These are phyloP conservation scores for Crotalus adamanteus DNA, from an alignment of 2,797 vertebrate genomes.

Conservation along the genomic window DNA sequence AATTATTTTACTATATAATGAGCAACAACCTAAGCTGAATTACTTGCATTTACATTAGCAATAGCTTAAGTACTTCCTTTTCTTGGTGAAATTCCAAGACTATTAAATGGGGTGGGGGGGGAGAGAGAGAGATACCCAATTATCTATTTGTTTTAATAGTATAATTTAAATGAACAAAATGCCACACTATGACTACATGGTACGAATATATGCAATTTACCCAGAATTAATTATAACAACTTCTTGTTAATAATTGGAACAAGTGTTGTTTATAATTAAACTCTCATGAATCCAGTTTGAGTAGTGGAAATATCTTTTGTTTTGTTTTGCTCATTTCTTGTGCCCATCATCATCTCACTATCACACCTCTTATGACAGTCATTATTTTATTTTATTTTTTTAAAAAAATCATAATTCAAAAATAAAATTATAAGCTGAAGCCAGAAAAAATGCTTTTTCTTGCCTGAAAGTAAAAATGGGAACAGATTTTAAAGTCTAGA, in stretches of 20 bases:
- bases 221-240: neutral
- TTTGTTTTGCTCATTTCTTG: neutral
- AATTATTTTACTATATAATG: neutral
- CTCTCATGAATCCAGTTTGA: neutral
- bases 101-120: neutral
- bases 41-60: neutral
- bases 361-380: neutral
- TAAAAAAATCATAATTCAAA: neutral
- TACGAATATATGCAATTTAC: neutral
- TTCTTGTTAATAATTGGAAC: neutral
- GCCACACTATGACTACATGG: neutral
- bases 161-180: neutral
- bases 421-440: neutral
- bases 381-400: neutral
- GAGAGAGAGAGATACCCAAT: neutral
- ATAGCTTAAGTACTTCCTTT: neutral
- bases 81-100: neutral
- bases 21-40: neutral
- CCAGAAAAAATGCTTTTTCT: neutral
- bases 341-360: neutral
- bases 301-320: neutral
- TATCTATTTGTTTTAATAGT: neutral
- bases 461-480: neutral
- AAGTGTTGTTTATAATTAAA: neutral
- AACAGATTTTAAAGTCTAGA: neutral